Conservation (phyloP, 2,113 vertebrate species). For the Microcebus jonahi region DNA sequence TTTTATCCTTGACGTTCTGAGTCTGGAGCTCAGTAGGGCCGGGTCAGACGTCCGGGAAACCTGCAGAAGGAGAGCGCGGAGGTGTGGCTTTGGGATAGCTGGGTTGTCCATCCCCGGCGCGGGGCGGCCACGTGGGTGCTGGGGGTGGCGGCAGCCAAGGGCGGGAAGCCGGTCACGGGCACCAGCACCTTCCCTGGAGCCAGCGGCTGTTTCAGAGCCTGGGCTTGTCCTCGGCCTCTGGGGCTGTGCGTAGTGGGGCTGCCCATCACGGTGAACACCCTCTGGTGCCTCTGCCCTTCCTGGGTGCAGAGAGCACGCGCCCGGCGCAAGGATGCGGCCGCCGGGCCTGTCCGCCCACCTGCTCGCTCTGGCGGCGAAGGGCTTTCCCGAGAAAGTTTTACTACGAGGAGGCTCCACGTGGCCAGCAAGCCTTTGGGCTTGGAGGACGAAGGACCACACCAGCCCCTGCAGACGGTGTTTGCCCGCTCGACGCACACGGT, state of each 20-base stretch:
- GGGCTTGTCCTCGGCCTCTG: background rate
- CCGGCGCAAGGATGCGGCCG: too few species aligned
- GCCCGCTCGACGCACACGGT: background rate
- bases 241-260: background rate
- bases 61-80: background rate
- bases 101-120: accelerated
- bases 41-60: background rate
- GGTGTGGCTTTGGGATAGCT: accelerated
- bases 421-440: background rate
- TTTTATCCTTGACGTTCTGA: background rate
- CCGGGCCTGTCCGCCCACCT: accelerated
- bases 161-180: background rate
- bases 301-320: accelerated
- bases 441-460: accelerated
- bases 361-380: background rate
- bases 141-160: too few species aligned
- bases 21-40: background rate
- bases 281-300: background rate
- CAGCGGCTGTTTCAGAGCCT: background rate
- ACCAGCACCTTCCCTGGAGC: background rate
- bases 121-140: accelerated
- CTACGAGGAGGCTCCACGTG: accelerated
- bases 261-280: too few species aligned
- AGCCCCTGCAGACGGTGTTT: accelerated
- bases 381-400: background rate